phyloP scores from a whole-genome alignment of 1,140 invertebrate genomes.

The Pollicipes pollicipes region DNA sequence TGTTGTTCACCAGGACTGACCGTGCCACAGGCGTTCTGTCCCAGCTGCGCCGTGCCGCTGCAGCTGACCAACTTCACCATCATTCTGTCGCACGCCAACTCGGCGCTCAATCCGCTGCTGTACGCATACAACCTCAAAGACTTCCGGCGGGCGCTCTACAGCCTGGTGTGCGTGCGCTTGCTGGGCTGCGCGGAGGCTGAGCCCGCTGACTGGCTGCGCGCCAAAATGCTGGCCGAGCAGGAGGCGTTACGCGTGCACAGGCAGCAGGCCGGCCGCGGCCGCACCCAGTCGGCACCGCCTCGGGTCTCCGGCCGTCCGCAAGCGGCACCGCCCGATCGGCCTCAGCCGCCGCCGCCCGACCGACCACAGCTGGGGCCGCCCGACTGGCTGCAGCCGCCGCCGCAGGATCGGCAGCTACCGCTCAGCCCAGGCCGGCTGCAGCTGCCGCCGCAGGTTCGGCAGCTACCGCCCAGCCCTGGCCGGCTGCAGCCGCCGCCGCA shows the following conservation, averaged over 20 bases:
- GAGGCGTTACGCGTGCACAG: neutral
- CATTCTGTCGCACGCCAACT: conserved; percentile 72
- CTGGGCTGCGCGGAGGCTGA: neutral
- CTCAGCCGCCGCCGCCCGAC: too few relatives aligned
- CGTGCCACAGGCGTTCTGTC: conserved; percentile 43
- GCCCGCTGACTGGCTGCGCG: neutral
- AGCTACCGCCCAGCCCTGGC: too few relatives aligned
- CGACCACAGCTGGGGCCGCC: too few relatives aligned
- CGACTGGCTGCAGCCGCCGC: neutral
- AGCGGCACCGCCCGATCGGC: too few relatives aligned
- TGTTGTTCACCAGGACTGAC: too few relatives aligned
- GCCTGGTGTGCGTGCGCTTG: neutral
- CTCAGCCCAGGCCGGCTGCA: too few relatives aligned
- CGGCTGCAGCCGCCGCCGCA: neutral
- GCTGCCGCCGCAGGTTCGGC: too few relatives aligned
- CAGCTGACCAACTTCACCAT: conserved; percentile 60
- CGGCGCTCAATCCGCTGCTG: conserved; percentile 65
- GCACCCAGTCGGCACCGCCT: neutral
- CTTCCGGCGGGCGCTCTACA: conserved; percentile 46
- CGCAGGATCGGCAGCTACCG: neutral
- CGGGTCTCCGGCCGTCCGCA: too few relatives aligned
- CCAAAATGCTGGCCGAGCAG: neutral
- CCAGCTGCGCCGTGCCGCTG: conserved; percentile 41
- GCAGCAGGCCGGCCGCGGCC: neutral
- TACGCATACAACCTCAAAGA: conserved; percentile 80